phyloP scores from a whole-genome alignment of 1,140 invertebrate species.

The Lepidurus couesii region DNA sequence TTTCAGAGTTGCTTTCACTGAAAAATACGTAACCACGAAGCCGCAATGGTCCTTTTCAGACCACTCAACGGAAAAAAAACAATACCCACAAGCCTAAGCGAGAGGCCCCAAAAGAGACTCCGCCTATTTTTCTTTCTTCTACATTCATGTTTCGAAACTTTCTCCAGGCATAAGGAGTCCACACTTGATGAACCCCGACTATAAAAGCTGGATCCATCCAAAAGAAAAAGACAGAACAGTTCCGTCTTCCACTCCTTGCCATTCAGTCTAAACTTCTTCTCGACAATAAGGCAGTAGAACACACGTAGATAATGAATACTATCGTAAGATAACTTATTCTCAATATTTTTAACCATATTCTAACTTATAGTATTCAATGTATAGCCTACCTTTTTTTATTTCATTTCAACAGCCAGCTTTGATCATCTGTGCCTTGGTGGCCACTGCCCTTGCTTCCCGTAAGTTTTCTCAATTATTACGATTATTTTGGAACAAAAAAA shows the following conservation, averaged over 20 bases:
- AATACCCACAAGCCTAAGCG: too few species aligned
- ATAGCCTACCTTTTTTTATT: too few species aligned
- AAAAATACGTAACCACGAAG: too few species aligned
- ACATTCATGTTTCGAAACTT: not conserved
- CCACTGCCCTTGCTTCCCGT: not conserved
- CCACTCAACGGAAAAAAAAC: too few species aligned
- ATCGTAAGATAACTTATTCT: not conserved
- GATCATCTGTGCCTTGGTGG: not conserved
- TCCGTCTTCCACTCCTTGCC: not conserved
- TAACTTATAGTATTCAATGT: not conserved
- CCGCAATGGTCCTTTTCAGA: too few species aligned
- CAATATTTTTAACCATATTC: not conserved
- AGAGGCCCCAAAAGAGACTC: too few species aligned
- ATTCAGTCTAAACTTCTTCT: not conserved
- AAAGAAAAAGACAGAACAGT: constrained; percentile 1
- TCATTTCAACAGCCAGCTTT: not conserved
- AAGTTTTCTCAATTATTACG: not conserved
- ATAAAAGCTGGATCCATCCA: not conserved
- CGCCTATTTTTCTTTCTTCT: not conserved
- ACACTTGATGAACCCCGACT: not conserved
- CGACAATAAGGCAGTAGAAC: not conserved
- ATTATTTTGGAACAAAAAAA: not conserved
- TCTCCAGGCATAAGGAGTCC: not conserved
- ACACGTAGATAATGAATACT: not conserved
- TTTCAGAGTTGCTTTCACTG: too few species aligned